phyloP scores from a whole-genome alignment of 2,113 vertebrate genomes.

The Sphaerodactylus townsendi region DNA sequence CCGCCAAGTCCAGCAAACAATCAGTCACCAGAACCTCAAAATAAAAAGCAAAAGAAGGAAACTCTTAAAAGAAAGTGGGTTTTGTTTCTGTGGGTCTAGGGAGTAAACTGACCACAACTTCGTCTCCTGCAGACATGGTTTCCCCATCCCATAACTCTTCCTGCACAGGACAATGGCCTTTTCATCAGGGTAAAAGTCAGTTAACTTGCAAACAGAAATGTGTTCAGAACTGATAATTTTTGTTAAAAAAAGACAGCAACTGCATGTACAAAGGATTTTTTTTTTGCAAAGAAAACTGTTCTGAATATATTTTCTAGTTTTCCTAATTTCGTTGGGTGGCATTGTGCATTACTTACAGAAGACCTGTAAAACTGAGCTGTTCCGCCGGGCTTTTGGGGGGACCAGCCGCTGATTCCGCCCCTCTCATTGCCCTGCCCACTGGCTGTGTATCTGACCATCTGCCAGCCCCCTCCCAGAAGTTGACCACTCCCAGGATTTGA shows the following conservation, averaged over 20 bases:
- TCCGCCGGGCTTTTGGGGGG: too few species aligned
- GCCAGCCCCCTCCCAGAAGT: too few species aligned
- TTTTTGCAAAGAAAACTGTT: neutral
- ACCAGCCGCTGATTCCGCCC: too few species aligned
- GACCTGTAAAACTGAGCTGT: too few species aligned
- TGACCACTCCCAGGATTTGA: too few species aligned
- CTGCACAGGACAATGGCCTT: slow-evolving; percentile 64
- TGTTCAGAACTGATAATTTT: slow-evolving; percentile 63
- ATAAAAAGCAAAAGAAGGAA: neutral
- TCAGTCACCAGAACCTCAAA: slow-evolving; percentile 61
- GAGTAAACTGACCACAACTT: slow-evolving; percentile 63
- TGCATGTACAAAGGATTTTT: neutral
- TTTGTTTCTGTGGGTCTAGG: slow-evolving; percentile 24
- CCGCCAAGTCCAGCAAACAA: slow-evolving; percentile 60
- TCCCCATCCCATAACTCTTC: slow-evolving; percentile 70
- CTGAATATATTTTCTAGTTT: slow-evolving; percentile 12
- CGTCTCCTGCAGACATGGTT: slow-evolving; percentile 70
- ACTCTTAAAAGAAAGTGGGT: slow-evolving; percentile 47
- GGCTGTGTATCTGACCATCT: too few species aligned
- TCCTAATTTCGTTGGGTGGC: neutral
- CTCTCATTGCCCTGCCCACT: too few species aligned
- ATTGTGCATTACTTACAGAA: neutral
- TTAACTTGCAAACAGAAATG: slow-evolving; percentile 72
- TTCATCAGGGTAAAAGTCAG: slow-evolving; percentile 47
- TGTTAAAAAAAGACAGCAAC: slow-evolving; percentile 26